Conservation (phyloP, 2,888 invertebrate genomes). For the Cecidostiba fungosa region DNA sequence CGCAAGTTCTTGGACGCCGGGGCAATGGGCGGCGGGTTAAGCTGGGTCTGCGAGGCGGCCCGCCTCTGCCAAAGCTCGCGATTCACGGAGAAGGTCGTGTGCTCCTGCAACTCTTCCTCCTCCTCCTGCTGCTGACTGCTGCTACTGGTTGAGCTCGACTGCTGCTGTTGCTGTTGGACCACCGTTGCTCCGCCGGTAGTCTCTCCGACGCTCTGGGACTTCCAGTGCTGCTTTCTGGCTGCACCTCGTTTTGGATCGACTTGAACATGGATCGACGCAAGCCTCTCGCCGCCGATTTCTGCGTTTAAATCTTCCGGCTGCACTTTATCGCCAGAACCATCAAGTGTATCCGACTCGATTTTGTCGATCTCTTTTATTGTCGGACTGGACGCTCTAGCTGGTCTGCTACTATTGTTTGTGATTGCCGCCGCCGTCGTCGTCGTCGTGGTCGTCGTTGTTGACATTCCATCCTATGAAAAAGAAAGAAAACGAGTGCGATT, state of each 20-base stretch:
- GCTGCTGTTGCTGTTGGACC: background rate
- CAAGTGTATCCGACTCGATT: background rate
- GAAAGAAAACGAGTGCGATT: background rate
- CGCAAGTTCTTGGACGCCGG: constrained; percentile 79
- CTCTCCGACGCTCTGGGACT: constrained; percentile 81
- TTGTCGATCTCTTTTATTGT: constrained; percentile 67
- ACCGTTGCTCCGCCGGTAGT: constrained; percentile 65
- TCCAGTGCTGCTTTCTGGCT: constrained; percentile 78
- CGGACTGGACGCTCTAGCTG: constrained; percentile 70
- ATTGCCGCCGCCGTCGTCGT: background rate
- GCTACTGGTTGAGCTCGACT: constrained; percentile 15
- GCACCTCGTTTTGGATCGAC: constrained; percentile 68
- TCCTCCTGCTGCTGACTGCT: constrained; percentile 16
- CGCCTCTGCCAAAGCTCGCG: constrained; percentile 85
- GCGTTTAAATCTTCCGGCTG: constrained; percentile 19
- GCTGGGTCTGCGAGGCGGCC: constrained; percentile 82
- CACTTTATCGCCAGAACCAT: background rate
- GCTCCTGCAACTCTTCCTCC: constrained; percentile 50
- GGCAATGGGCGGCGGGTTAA: constrained; percentile 71
- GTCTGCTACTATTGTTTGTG: background rate
- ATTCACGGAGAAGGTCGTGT: constrained; percentile 80
- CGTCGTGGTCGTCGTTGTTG: background rate
- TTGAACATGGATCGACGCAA: constrained; percentile 49
- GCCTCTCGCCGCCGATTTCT: constrained; percentile 46
- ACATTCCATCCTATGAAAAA: constrained; percentile 40